These are phyloP conservation scores for Ammodytes dubius DNA, from an alignment of 2,113 vertebrate species.

Conservation along the genomic window DNA sequence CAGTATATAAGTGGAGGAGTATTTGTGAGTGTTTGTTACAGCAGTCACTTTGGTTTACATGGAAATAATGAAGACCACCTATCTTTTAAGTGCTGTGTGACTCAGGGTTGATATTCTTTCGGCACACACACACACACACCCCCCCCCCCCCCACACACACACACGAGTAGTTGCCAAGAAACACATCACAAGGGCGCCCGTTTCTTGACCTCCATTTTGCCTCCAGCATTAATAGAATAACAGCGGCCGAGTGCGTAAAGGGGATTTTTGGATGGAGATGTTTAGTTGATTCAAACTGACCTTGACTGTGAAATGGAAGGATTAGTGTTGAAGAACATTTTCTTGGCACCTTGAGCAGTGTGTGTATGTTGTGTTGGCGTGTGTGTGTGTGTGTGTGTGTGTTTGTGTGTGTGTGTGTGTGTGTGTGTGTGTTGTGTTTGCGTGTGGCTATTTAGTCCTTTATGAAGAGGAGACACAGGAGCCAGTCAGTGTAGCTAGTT, in stretches of 20 bases:
- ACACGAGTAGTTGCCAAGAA: slow-evolving; percentile 21
- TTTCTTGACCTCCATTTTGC: slow-evolving; percentile 50
- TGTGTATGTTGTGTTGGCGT: slow-evolving; percentile 6
- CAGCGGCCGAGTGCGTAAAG: slow-evolving; percentile 12
- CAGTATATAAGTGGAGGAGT: neutral
- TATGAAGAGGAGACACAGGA: slow-evolving; percentile 31
- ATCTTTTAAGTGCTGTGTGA: slow-evolving; percentile 38
- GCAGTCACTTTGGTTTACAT: slow-evolving; percentile 17
- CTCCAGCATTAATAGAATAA: slow-evolving; percentile 61
- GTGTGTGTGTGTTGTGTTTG: slow-evolving; percentile 10
- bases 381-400: neutral
- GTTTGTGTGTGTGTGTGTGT: neutral
- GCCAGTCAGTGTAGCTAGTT: slow-evolving; percentile 26
- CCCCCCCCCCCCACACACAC: neutral
- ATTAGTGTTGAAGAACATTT: slow-evolving; percentile 66
- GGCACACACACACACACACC: neutral
- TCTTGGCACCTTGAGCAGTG: slow-evolving; percentile 46
- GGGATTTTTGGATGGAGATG: slow-evolving; percentile 54
- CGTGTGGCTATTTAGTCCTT: slow-evolving; percentile 37
- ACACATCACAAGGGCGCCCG: slow-evolving; percentile 25
- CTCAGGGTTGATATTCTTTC: slow-evolving; percentile 36
- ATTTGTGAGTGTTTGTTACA: slow-evolving; percentile 4
- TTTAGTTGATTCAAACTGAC: slow-evolving; percentile 63
- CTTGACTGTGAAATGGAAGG: slow-evolving; percentile 70
- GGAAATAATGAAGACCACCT: slow-evolving; percentile 36